These are phyloP conservation scores for Hydrolagus affinis DNA, from an alignment of 2,113 vertebrate genomes.

Conservation along the genomic window DNA sequence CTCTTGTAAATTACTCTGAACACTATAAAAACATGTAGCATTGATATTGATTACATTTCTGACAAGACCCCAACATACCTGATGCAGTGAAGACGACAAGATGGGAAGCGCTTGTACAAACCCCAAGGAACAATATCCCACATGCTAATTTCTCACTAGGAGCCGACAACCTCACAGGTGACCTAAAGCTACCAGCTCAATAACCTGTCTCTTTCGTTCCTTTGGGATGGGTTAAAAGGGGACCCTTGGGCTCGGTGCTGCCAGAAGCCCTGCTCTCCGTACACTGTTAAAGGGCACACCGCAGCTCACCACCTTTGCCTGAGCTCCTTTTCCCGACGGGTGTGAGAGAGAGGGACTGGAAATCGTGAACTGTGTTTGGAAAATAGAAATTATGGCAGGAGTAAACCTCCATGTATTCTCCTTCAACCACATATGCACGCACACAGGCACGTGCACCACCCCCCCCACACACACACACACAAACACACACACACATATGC, in stretches of 20 bases:
- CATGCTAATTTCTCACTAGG: conserved; percentile 14
- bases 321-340: background rate
- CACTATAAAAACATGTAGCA: conserved; percentile 13
- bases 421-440: too few species aligned
- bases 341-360: background rate
- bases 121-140: background rate
- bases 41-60: conserved; percentile 30
- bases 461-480: too few species aligned
- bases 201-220: conserved; percentile 16
- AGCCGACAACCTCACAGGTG: background rate
- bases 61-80: conserved; percentile 26
- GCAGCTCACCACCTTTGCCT: conserved; percentile 20
- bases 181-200: conserved; percentile 24
- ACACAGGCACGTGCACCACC: too few species aligned
- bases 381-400: background rate
- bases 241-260: background rate
- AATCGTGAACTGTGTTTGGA: background rate
- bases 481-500: too few species aligned
- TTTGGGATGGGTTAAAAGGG: conserved; percentile 19
- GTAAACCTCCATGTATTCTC: too few species aligned
- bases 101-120: background rate
- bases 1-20: conserved; percentile 25
- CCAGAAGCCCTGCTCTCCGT: conserved; percentile 1
- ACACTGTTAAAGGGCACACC: conserved; percentile 1
- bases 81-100: conserved; percentile 2